Evolutionary conservation across 2,797 vertebrate genomes (phyloP), one percentile per base, ranked within the genome.

Genomic region (Pipistrellus nathusii): DNA sequence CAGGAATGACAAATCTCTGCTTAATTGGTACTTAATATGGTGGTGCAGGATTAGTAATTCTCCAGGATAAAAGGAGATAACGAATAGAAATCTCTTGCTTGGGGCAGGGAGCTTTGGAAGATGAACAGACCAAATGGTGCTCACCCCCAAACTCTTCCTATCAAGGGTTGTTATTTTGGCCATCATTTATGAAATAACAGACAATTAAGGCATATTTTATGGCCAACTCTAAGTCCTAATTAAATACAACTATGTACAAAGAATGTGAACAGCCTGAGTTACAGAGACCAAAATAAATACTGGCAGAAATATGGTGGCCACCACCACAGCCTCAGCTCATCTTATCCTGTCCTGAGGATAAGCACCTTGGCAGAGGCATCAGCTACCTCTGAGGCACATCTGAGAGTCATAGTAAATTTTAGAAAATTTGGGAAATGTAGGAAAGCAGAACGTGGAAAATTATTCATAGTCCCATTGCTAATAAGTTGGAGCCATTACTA

Each of bases 171-270:
- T 97, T 98, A 97, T 97, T 98, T 96, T 97, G 95, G 95, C 90
- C 97, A 98, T 97, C 55, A 96, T 92, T 97, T 97, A 97, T 98
- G 96, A 98, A 98, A 97, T 97, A 98, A 97, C 94, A 97, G 53
- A 93, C 91, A 98, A 97, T 96, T 98, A 97, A 98, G 94, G 92
- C 62, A 91, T 75, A 95, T 97, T 98, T 98, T 98, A 98, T 97
- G 96, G 87, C 95, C 94, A 95, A 90, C 94, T 98, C 93, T 95
- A 91, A 97, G 85, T 98, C 98, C 97, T 98, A 97, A 97, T 98
- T 97, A 98, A 97, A 96, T 97, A 97, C 97, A 97, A 98, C 97
- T 98, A 97, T 98, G 97, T 97, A 97, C 96, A 98, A 98, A 97
- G 97, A 98, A 98, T 97, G 95, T 72, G 95, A 97, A 97, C 94